phyloP scores from a whole-genome alignment of 1,140 invertebrate species.

The Dufourea novaeangliae region DNA sequence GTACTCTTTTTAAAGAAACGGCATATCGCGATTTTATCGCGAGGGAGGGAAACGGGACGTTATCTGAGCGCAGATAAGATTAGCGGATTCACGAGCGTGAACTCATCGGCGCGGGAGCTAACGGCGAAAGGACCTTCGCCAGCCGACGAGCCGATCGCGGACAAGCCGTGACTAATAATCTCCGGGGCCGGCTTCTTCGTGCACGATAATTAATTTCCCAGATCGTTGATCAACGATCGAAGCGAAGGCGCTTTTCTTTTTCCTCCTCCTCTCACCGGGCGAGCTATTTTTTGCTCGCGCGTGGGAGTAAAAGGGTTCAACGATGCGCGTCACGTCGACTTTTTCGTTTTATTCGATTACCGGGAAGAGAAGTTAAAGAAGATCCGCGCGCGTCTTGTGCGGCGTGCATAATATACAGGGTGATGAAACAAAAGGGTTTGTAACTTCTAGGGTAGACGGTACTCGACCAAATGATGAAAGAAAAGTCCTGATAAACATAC shows the following conservation, averaged over 20 bases:
- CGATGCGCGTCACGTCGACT: conserved; percentile 51
- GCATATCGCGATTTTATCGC: conserved; percentile 53
- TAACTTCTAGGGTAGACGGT: not conserved
- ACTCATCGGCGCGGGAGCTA: conserved; percentile 24
- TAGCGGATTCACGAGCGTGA: conserved; percentile 58
- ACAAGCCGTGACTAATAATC: conserved; percentile 66
- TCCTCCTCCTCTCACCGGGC: conserved; percentile 45
- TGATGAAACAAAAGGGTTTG: not conserved
- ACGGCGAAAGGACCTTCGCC: conserved; percentile 53
- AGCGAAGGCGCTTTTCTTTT: conserved; percentile 48
- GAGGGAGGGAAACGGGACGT: conserved; percentile 44
- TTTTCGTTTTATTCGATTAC: conserved; percentile 55
- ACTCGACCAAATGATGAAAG: too few relatives aligned
- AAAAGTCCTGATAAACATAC: not conserved
- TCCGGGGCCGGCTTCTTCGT: conserved; percentile 52
- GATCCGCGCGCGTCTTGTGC: not conserved
- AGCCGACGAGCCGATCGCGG: conserved; percentile 49
- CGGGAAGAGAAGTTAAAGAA: conserved; percentile 33
- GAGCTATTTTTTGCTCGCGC: conserved; percentile 43
- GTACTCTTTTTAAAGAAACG: conserved; percentile 37
- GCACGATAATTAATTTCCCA: conserved; percentile 67
- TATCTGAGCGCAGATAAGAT: conserved; percentile 67
- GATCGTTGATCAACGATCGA: conserved; percentile 64
- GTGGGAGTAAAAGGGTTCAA: conserved; percentile 53
- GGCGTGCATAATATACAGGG: not conserved